Evolutionary conservation across 2,113 vertebrate genomes (phyloP), one percentile per base, ranked within the genome.

Genomic region (Atrichornis clamosus): DNA sequence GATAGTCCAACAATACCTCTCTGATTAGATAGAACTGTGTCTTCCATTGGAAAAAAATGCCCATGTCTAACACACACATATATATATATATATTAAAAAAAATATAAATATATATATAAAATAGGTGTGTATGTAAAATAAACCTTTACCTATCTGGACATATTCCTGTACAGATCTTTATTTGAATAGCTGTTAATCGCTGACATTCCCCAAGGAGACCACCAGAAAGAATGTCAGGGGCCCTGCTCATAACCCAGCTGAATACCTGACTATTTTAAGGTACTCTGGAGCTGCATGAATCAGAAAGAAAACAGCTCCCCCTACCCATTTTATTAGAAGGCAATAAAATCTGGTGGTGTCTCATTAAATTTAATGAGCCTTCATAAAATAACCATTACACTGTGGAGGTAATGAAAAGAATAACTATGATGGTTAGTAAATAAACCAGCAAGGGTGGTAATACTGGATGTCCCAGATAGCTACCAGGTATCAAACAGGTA

Each of bases 321-420:
- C 92, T 96, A 86, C 80, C 95, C 88, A 50, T 98, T 97, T 98
- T 98, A 98, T 97, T 97, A 95, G 96, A 90, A 84, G 89, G 97
- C 91, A 96, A 93, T 98, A 98, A 98, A 98, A 96, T 95, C 50
- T 95, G 96, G 95, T 97, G 97, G 93, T 97, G 96, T 97, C 97
- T 97, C 97, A 98, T 98, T 98, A 98, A 98, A 98, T 97, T 98
- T 98, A 98, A 98, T 97, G 97, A 97, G 95, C 63, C 96, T 97
- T 97, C 97, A 97, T 98, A 98, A 98, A 98, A 98, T 97, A 98
- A 96, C 96, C 95, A 97, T 98, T 97, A 98, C 93, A 67, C 94
- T 80, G 87, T 94, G 97, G 94, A 97, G 89, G 97, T 98, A 98
- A 98, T 98, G 97, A 97, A 97, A 97, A 97, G 91, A 97, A 97